Percentiles rank a stretch among this genome's conserved stretches.
Conservation (phyloP, 2,888 invertebrate species). For the Nycteola revayana region DNA sequence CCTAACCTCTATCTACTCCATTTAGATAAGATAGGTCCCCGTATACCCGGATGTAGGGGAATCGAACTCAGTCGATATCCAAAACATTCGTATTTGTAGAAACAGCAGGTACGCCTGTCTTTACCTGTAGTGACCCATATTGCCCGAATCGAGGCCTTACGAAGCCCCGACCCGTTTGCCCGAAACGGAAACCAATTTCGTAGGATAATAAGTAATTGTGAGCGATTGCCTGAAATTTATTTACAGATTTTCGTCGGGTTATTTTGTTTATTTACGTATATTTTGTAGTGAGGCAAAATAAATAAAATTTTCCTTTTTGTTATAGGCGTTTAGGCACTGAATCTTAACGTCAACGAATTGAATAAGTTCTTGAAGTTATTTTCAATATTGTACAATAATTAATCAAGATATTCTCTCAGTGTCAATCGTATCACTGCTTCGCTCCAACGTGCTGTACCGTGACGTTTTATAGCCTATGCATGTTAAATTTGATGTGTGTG, state of each 20-base stretch:
- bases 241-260: constrained; percentile 4
- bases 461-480: too few species aligned
- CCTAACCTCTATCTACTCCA: neutral
- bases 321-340: too few species aligned
- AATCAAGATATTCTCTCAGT: too few species aligned
- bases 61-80: neutral
- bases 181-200: constrained; percentile 25
- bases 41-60: neutral
- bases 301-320: too few species aligned
- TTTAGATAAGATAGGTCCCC: neutral
- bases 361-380: too few species aligned
- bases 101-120: too few species aligned
- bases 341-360: too few species aligned
- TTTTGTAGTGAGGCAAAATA: neutral
- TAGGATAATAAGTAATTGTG: constrained; percentile 27
- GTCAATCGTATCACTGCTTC: too few species aligned
- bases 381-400: too few species aligned
- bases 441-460: too few species aligned
- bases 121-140: constrained; percentile 11
- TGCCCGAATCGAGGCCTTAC: constrained; percentile 14
- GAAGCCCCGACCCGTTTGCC: constrained; percentile 12
- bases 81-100: too few species aligned
- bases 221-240: constrained; percentile 19
- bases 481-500: too few species aligned
- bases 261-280: constrained; percentile 7